Evolutionary conservation across 2,113 vertebrate genomes (phyloP).

Genomic region (Zonotrichia leucophrys): DNA sequence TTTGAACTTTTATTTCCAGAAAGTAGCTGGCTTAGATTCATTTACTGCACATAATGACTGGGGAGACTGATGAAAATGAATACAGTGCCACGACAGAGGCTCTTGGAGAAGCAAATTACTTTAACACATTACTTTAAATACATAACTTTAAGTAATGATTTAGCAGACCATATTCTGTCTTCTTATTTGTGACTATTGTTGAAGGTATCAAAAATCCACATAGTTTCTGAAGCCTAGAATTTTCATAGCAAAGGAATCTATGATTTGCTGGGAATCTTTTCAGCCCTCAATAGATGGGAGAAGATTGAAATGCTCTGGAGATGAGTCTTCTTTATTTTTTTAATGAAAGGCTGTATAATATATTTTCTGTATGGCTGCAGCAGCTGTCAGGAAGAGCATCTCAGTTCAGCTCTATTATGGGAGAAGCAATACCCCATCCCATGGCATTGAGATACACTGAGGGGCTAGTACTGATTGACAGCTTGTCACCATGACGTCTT

Average conservation of each 20-base stretch:
- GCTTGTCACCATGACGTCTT: constrained; percentile 95
- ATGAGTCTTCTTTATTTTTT: constrained; percentile 88
- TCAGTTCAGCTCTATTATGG: constrained; percentile 85
- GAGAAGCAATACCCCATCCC: constrained; percentile 82
- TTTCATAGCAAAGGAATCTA: constrained; percentile 84
- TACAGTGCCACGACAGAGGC: constrained; percentile 74
- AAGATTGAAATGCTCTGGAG: constrained; percentile 87
- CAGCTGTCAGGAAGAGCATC: constrained; percentile 85
- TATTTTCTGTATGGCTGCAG: constrained; percentile 86
- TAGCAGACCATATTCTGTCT: constrained; percentile 76
- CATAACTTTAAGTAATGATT: constrained; percentile 77
- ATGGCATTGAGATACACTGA: constrained; percentile 80
- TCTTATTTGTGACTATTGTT: constrained; percentile 86
- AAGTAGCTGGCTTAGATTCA: constrained; percentile 72
- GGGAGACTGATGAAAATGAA: constrained; percentile 71
- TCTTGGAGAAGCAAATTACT: constrained; percentile 72
- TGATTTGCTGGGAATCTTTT: constrained; percentile 83
- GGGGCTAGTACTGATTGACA: constrained; percentile 88
- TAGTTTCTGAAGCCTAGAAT: constrained; percentile 77
- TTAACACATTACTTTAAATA: constrained; percentile 65
- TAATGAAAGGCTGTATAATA: constrained; percentile 92
- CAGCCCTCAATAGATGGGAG: constrained; percentile 82
- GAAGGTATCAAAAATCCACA: constrained; percentile 70
- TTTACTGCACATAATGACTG: constrained; percentile 78
- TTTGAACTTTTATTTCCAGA: constrained; percentile 82